phyloP scores from a whole-genome alignment of 2,113 vertebrate genomes.

The Tor tambroides region DNA sequence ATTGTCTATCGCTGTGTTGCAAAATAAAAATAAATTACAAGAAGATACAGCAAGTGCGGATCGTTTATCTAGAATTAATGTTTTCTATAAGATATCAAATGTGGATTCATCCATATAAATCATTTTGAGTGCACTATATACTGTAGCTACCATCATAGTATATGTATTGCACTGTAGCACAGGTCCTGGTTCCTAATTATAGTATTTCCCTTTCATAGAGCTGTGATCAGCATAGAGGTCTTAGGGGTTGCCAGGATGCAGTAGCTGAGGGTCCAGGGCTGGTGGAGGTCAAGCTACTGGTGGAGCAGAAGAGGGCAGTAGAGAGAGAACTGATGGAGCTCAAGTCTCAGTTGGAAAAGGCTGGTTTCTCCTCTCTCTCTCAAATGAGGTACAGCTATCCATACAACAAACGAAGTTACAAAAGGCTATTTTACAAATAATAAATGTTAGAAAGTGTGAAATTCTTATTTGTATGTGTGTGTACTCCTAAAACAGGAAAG shows the following conservation, averaged over 20 bases:
- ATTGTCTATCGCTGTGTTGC: no score
- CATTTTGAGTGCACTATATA: not conserved
- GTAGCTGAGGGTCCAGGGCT: constrained; percentile 68
- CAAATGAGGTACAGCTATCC: constrained; percentile 82
- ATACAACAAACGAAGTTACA: not conserved
- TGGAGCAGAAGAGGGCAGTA: constrained; percentile 79
- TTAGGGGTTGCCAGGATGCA: not conserved
- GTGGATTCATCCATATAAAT: not conserved
- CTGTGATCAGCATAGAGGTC: constrained; percentile 31
- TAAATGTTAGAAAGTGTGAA: not conserved
- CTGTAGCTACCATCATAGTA: not conserved
- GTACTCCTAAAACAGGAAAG: constrained; percentile 74
- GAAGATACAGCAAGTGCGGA: no score
- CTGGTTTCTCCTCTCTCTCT: constrained; percentile 86
- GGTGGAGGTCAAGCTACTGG: constrained; percentile 73
- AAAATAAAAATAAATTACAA: no score
- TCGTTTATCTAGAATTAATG: no score
- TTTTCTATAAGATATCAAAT: not conserved
- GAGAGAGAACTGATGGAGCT: constrained; percentile 84
- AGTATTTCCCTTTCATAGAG: constrained; percentile 36
- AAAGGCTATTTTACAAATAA: not conserved
- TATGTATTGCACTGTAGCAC: not conserved
- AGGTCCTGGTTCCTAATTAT: not conserved
- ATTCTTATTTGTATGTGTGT: not conserved
- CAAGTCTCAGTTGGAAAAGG: constrained; percentile 86